These are phyloP conservation scores for Agrotis ipsilon DNA, from an alignment of 2,888 invertebrate species.

Conservation along the genomic window DNA sequence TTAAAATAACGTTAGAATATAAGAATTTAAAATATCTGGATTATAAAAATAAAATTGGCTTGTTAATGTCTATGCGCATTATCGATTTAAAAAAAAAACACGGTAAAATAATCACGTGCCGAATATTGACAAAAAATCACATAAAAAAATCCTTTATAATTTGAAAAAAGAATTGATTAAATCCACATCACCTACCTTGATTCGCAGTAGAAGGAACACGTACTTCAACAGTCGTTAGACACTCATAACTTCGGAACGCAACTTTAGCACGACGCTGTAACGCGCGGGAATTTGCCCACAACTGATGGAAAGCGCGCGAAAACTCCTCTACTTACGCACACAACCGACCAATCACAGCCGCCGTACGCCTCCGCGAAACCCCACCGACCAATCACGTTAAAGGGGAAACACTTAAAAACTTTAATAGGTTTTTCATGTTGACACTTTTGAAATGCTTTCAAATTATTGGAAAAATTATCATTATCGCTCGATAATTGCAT, in stretches of 20 bases:
- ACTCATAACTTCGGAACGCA: conserved; percentile 79
- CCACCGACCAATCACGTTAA: conserved; percentile 78
- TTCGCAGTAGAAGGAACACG: conserved; percentile 54
- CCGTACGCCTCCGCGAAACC: conserved; percentile 81
- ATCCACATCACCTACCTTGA: conserved; percentile 70
- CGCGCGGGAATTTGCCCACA: conserved; percentile 81
- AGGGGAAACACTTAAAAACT: conserved; percentile 86
- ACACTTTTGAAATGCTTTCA: conserved; percentile 74
- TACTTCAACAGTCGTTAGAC: conserved; percentile 66
- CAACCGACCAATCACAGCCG: conserved; percentile 78
- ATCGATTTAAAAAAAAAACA: neutral
- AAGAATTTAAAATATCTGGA: neutral
- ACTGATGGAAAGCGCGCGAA: conserved; percentile 88
- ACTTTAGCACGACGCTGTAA: conserved; percentile 64
- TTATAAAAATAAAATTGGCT: neutral
- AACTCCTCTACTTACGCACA: conserved; percentile 84
- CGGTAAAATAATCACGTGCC: neutral
- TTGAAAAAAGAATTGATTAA: conserved; percentile 1
- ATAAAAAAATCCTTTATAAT: conserved; percentile 1
- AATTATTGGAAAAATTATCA: conserved; percentile 74
- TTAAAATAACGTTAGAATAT: no score
- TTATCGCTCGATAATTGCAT: conserved; percentile 65
- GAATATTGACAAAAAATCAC: neutral
- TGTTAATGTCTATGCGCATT: no score
- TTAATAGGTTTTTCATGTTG: conserved; percentile 88